Conservation (phyloP, 2,888 invertebrate species). For the Diaperis boleti region DNA sequence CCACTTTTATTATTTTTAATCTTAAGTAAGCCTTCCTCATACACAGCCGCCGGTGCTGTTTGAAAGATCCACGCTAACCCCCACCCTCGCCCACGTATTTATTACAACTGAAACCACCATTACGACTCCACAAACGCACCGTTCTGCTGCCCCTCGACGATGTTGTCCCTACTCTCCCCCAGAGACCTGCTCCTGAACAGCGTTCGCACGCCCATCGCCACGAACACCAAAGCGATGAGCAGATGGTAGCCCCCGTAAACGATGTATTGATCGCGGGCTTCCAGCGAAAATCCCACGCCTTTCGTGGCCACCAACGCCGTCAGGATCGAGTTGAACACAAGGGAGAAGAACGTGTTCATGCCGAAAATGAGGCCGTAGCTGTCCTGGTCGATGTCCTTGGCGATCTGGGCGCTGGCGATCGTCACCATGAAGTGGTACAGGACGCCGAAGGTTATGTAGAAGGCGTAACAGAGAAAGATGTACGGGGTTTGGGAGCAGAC, state of each 20-base stretch:
- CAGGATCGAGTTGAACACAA: constrained; percentile 59
- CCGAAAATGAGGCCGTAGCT: constrained; percentile 92
- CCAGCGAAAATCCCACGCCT: constrained; percentile 28
- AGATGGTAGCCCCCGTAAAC: constrained; percentile 40
- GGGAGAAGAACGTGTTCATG: constrained; percentile 84
- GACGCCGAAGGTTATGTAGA: constrained; percentile 79
- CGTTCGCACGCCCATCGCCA: constrained; percentile 25
- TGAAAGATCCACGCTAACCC: no score
- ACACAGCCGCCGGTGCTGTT: no score
- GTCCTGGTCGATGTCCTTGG: constrained; percentile 80
- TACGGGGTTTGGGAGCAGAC: constrained; percentile 55
- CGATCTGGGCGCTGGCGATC: constrained; percentile 88
- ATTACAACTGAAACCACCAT: no score
- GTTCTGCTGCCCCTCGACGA: no score
- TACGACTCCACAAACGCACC: no score
- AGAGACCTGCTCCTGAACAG: background rate
- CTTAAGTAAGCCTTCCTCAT: no score
- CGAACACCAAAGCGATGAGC: constrained; percentile 26
- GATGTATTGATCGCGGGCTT: constrained; percentile 36
- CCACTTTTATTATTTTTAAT: no score
- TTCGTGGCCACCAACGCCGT: constrained; percentile 31
- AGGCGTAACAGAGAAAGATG: constrained; percentile 76
- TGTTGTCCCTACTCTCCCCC: constrained; percentile 6
- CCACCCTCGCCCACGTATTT: no score
- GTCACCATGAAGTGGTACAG: constrained; percentile 85